phyloP scores from a whole-genome alignment of 2,797 vertebrate genomes.

The Sebastes matsubarae region DNA sequence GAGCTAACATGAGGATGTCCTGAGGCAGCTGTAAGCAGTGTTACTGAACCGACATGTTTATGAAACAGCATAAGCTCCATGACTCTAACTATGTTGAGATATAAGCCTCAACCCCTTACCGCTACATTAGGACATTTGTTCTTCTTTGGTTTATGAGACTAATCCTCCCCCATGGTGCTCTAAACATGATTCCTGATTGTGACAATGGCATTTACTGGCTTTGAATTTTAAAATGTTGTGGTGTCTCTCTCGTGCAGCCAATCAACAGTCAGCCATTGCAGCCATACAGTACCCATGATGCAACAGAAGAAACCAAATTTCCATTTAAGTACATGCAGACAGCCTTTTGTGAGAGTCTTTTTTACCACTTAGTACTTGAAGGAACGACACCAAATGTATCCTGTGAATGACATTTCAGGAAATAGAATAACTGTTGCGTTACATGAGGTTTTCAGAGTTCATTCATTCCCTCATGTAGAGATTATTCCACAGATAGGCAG shows the following conservation, averaged over 20 bases:
- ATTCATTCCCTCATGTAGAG: not conserved
- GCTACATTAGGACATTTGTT: not conserved
- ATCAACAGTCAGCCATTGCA: not conserved
- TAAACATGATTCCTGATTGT: not conserved
- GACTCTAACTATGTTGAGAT: slow-evolving; percentile 1
- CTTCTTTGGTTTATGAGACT: not conserved
- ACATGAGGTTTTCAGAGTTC: not conserved
- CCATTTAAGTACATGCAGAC: not conserved
- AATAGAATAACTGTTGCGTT: not conserved
- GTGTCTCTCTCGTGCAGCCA: not conserved
- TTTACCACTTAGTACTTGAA: not conserved
- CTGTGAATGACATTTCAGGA: slow-evolving; percentile 1
- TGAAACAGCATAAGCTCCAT: slow-evolving; percentile 32
- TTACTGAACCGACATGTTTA: slow-evolving; percentile 50
- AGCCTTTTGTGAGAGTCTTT: slow-evolving; percentile 21
- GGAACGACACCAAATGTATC: slow-evolving; percentile 23
- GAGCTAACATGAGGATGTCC: slow-evolving; percentile 22
- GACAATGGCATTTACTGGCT: not conserved
- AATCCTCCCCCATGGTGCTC: not conserved
- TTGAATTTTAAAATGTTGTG: not conserved
- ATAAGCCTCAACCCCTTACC: slow-evolving; percentile 14
- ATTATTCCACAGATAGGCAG: not conserved
- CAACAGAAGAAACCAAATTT: not conserved
- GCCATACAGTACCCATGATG: not conserved
- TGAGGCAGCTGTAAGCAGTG: not conserved